These are phyloP conservation scores for Autographa pulchrina DNA, from an alignment of 2,888 invertebrate genomes.

Conservation along the genomic window DNA sequence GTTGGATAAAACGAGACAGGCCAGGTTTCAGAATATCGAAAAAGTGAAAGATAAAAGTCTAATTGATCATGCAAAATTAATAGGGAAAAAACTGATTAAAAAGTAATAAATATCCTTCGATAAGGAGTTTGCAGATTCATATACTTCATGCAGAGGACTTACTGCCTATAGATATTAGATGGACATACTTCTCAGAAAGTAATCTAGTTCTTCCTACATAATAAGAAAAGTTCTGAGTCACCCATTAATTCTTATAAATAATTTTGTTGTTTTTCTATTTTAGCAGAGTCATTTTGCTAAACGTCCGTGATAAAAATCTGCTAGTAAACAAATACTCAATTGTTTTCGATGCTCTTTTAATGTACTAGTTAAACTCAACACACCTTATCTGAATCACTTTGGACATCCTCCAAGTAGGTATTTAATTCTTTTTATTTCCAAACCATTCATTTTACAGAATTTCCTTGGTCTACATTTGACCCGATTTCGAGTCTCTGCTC, in stretches of 20 bases:
- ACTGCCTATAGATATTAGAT: no score
- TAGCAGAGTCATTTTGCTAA: background rate
- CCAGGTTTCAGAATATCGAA: background rate
- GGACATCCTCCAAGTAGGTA: constrained; percentile 70
- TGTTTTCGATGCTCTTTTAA: constrained; percentile 47
- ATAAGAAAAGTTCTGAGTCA: no score
- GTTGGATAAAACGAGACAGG: constrained; percentile 13
- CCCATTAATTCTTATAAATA: no score
- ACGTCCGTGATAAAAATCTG: constrained; percentile 41
- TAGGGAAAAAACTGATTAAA: background rate
- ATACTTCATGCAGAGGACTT: no score
- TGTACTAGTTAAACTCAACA: constrained; percentile 50
- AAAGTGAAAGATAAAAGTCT: no score
- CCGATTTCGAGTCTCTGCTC: constrained; percentile 64
- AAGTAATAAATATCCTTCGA: background rate
- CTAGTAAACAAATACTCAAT: constrained; percentile 7
- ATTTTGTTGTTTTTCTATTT: background rate
- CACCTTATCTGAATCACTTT: constrained; percentile 61
- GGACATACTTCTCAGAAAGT: no score
- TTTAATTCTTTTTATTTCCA: constrained; percentile 66
- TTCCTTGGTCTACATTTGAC: constrained; percentile 67
- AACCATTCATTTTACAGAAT: constrained; percentile 70
- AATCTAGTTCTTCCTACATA: no score
- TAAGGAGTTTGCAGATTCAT: no score
- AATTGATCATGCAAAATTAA: background rate